phyloP scores from a whole-genome alignment of 2,888 invertebrate species.

The Drosophila mettleri region DNA sequence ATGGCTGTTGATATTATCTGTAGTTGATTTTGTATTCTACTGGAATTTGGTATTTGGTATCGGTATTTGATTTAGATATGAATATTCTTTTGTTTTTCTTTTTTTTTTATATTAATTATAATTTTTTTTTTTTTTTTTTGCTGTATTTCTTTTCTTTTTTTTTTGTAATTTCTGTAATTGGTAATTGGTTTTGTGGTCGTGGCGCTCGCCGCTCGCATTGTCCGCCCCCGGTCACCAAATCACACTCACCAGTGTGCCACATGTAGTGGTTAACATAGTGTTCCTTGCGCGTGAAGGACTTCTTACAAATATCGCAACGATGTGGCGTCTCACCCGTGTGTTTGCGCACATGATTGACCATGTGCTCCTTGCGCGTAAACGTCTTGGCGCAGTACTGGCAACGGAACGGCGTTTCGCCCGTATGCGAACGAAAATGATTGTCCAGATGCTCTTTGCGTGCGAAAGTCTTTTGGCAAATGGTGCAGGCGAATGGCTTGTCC shows the following conservation, averaged over 20 bases:
- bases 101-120: conserved; percentile 19
- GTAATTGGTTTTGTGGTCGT: conserved; percentile 41
- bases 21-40: conserved; percentile 64
- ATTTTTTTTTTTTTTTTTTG: conserved; percentile 7
- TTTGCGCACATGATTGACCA: conserved; percentile 93
- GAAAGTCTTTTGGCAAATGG: conserved; percentile 94
- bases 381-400: conserved; percentile 94
- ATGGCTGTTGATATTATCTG: conserved; percentile 68
- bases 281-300: conserved; percentile 94
- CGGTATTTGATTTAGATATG: conserved; percentile 35
- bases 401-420: conserved; percentile 93
- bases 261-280: conserved; percentile 94
- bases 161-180: conserved; percentile 19
- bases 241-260: conserved; percentile 87
- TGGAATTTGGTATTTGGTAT: conserved; percentile 50
- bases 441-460: conserved; percentile 94
- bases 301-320: conserved; percentile 93
- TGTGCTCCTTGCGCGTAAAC: conserved; percentile 94
- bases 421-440: conserved; percentile 93
- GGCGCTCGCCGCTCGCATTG: conserved; percentile 82
- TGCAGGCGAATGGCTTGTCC: conserved; percentile 94
- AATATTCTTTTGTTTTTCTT: conserved; percentile 17
- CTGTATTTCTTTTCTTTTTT: conserved; percentile 14
- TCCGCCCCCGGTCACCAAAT: conserved; percentile 79
- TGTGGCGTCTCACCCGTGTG: conserved; percentile 94